A percentile compares a stretch with the other conserved stretches of the same genome.
These are phyloP conservation scores for Myrmecophaga tridactyla DNA, from an alignment of 2,113 vertebrate genomes.

Conservation along the genomic window DNA sequence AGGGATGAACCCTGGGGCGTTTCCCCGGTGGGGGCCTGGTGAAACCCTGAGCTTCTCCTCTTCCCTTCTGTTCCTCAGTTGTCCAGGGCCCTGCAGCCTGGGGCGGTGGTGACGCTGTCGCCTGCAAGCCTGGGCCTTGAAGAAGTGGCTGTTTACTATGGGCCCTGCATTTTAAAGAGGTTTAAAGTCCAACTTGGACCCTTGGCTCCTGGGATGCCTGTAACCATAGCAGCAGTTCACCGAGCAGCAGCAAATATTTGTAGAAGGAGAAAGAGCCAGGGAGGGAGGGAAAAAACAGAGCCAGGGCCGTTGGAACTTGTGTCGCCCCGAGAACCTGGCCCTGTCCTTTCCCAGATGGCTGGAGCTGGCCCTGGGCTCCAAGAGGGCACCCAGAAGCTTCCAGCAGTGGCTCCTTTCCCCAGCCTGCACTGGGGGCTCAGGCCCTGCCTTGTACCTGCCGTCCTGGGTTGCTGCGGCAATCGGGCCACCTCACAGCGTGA, in stretches of 20 bases:
- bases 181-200: slow-evolving; percentile 72
- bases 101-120: neutral
- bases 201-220: slow-evolving; percentile 45
- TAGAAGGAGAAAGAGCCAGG: neutral
- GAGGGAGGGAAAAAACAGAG: neutral
- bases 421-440: fast-evolving
- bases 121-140: neutral
- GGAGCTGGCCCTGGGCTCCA: too few relatives aligned
- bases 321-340: neutral
- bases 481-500: neutral
- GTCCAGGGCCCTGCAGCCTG: neutral
- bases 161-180: slow-evolving; percentile 68
- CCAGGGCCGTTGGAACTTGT: neutral
- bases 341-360: neutral
- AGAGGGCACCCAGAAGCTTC: too few relatives aligned
- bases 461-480: neutral
- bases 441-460: neutral
- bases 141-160: slow-evolving; percentile 40
- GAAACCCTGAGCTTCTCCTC: too few relatives aligned
- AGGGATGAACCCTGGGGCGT: neutral
- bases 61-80: fast-evolving
- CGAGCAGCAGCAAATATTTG: slow-evolving; percentile 64
- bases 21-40: neutral
- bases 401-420: too few relatives aligned
- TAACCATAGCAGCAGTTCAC: slow-evolving; percentile 79